A percentile compares a stretch with the other conserved stretches of the same genome.
Conservation (phyloP, 2,888 invertebrate genomes). For the Oscheius myriophilus region DNA sequence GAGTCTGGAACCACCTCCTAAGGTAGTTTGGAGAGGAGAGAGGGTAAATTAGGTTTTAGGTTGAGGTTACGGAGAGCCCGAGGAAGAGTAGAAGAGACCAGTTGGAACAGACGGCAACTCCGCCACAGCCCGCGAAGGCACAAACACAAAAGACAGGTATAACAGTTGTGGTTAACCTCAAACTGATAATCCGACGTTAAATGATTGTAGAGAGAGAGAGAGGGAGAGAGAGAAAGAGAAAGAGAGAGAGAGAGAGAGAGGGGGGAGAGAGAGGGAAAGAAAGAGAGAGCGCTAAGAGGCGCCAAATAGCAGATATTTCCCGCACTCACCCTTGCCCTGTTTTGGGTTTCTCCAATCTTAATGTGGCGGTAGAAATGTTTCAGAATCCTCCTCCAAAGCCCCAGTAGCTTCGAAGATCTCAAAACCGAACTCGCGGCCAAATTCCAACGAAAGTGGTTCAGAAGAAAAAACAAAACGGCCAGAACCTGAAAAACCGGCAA, state of each 20-base stretch:
- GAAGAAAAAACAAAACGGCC: neutral
- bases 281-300: slow-evolving; percentile 2
- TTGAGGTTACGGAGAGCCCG: slow-evolving; percentile 25
- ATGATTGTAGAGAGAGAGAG: no score
- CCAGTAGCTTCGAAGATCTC: no score
- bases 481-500: slow-evolving; percentile 3
- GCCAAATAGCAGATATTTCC: no score
- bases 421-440: neutral
- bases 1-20: slow-evolving; percentile 11
- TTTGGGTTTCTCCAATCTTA: no score
- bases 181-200: no score
- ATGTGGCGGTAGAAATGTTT: no score
- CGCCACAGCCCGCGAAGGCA: neutral
- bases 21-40: neutral
- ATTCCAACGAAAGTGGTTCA: neutral
- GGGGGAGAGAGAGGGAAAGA: slow-evolving; percentile 4
- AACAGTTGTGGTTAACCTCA: no score
- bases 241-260: slow-evolving; percentile 5
- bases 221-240: slow-evolving; percentile 14
- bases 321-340: no score
- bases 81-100: slow-evolving; percentile 24
- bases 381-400: no score
- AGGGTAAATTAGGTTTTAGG: neutral
- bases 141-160: neutral
- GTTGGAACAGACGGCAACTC: slow-evolving; percentile 12